Evolutionary conservation across 2,113 vertebrate genomes (phyloP), one percentile per base, ranked within the genome.

Genomic region (Corythornis vintsioides): DNA sequence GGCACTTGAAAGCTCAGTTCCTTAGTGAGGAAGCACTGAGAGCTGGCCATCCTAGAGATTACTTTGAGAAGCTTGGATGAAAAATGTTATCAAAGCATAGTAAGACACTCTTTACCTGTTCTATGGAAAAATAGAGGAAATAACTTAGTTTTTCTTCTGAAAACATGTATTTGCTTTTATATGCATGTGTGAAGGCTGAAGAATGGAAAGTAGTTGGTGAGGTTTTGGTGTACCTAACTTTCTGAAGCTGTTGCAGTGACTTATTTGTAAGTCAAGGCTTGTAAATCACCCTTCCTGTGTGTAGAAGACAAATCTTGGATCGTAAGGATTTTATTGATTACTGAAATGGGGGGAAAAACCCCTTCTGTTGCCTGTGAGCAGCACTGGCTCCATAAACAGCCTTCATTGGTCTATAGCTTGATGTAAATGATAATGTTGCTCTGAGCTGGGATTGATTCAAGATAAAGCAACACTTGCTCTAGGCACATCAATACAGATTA

Each of bases 161-260:
- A 90, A 77, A 24, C 0, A 0, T 0, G 0, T 42, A 2, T 59
- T 89, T 85, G 12, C 31, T 33, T 70, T 31, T 19, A 1, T 31
- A 16, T 63, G 24, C 1, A 2, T 5, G 5, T 18, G 13, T 25
- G 29, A 70, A 76, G 9, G 52, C 24, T 70, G 42, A 70, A 80
- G 15, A 83, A 47, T 52, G 24, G 38, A 55, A 66, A 80, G 50
- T 10, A 26, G 7, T 20, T 77, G 24, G 5, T 56, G 8, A 61
- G 13, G 9, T 35, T 91, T 77, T 64, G 12, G 12, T 35, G 15
- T 9, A 11, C 1, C 0, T 13, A 61, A 43, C 18, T 57, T 67
- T 53, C 11, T 64, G 28, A 67, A 89, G 16, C n/a, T 69, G 15
- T 70, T 66, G 10, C 25, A 6, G 5, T 52, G 57, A 64, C 9